Base-by-base conservation (phyloP, 2,113 vertebrate species). In the Corydoras maculifer region DNA sequence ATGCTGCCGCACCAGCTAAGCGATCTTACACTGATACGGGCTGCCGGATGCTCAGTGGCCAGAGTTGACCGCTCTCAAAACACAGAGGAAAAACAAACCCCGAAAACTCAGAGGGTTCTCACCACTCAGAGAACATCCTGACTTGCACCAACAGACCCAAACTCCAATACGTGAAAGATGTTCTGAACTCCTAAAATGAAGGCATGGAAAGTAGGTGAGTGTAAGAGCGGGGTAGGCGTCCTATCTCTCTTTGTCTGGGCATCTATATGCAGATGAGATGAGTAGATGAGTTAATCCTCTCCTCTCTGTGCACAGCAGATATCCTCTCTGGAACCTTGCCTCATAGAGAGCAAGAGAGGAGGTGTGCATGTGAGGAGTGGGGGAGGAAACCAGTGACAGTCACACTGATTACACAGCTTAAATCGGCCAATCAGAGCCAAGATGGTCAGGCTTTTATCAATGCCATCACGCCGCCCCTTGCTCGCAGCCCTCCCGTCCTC, bases 261-360 rank as follows among this genome's bases (percentile, higher is more conserved):
- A 86, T 83, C 81, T 85, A 80, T 81, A 89, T 87, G 87, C 86
- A 87, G 86, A 89, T 87, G 87, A 89, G 87, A 79, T 78, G 86
- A 80, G 85, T 83, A 82, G 83, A 72, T 84, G 82, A 70, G 82
- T 83, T 86, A 91, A 90, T 91, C 84, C 91, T 86, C 86, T 87
- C 87, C 86, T 88, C 86, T 87, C 83, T 82, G 89, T 81, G 84
- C 77, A 75, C 84, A 78, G 85, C 82, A 84, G 90, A 90, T 89
- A 90, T 88, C 87, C 88, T 92, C 90, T 83, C 89, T 91, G 89
- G 90, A 92, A 85, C 85, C 82, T 85, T 88, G 82, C 86, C 81
- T 85, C 82, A 75, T 79, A 77, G 79, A 81, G 85, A 87, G 77
- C 35, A 81, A 85, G 86, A 82, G 84, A 85, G 80, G 85, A 83